A percentile compares a stretch with the other conserved stretches of the same genome.
phyloP scores from a whole-genome alignment of 2,797 vertebrate genomes.

The Sebastes variabilis region DNA sequence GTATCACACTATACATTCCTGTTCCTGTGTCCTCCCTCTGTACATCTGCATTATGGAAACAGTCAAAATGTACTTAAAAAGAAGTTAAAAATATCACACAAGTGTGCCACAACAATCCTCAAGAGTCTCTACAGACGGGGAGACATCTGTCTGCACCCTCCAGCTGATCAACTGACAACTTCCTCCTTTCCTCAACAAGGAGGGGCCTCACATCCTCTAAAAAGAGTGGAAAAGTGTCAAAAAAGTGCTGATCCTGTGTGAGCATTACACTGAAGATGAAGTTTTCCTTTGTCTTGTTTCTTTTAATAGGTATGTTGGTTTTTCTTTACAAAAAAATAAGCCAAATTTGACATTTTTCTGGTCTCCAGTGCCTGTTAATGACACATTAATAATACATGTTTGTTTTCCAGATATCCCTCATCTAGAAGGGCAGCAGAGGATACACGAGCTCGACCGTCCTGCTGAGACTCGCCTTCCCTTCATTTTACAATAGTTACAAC shows the following conservation, averaged over 20 bases:
- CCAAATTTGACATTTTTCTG: background rate
- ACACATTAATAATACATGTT: background rate
- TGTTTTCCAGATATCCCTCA: conserved; percentile 62
- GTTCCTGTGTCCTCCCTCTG: background rate
- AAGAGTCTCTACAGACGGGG: background rate
- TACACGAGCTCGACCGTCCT: too few species aligned
- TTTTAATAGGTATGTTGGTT: conserved; percentile 58
- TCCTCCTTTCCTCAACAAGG: conserved; percentile 44
- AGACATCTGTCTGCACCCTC: background rate
- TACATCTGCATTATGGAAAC: background rate
- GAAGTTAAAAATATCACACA: background rate
- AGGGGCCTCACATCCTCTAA: conserved; percentile 25
- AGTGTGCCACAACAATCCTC: background rate
- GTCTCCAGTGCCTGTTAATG: background rate
- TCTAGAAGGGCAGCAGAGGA: conserved; percentile 57
- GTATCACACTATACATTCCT: background rate
- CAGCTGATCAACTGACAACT: conserved; percentile 38
- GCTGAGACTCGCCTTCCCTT: conserved; percentile 64
- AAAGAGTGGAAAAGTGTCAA: conserved; percentile 2
- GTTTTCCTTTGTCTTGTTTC: conserved; percentile 55
- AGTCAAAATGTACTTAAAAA: background rate
- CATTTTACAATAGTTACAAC: conserved; percentile 56
- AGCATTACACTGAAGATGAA: conserved; percentile 68
- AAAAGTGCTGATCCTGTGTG: background rate
- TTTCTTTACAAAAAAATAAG: background rate